These are phyloP conservation scores for Phortica magna DNA, from an alignment of 2,888 invertebrate genomes.

Conservation along the genomic window DNA sequence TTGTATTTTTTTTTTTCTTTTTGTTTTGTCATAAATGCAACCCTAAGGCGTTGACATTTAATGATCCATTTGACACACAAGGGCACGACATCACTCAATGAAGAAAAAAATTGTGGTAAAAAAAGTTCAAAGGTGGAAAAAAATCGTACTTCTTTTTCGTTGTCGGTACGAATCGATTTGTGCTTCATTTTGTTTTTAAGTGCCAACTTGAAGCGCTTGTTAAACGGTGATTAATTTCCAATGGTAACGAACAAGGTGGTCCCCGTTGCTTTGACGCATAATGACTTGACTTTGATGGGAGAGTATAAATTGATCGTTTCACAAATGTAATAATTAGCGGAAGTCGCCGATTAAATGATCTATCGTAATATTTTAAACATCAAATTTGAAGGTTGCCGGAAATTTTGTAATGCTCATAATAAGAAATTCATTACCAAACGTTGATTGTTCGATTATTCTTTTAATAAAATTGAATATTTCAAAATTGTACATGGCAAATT, in stretches of 20 bases:
- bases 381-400: no score
- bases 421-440: no score
- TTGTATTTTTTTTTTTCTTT: background rate
- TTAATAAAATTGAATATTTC: no score
- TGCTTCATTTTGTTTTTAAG: background rate
- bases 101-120: conserved; percentile 5
- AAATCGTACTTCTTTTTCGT: background rate
- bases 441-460: no score
- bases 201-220: conserved; percentile 43
- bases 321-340: no score
- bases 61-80: conserved; percentile 77
- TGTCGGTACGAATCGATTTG: background rate
- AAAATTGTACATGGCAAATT: no score
- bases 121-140: conserved; percentile 6
- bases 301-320: no score
- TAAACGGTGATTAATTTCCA: conserved; percentile 37
- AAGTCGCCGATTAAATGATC: no score
- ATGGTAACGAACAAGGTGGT: conserved; percentile 1
- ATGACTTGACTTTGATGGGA: background rate
- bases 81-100: conserved; percentile 66
- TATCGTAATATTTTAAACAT: no score
- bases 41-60: conserved; percentile 76
- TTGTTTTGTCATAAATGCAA: conserved; percentile 45
- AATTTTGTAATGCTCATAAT: no score
- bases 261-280: background rate